A percentile compares a stretch with the other conserved stretches of the same genome.
Evolutionary conservation across 2,113 vertebrate species (phyloP).

Genomic region (Camelus bactrianus): DNA sequence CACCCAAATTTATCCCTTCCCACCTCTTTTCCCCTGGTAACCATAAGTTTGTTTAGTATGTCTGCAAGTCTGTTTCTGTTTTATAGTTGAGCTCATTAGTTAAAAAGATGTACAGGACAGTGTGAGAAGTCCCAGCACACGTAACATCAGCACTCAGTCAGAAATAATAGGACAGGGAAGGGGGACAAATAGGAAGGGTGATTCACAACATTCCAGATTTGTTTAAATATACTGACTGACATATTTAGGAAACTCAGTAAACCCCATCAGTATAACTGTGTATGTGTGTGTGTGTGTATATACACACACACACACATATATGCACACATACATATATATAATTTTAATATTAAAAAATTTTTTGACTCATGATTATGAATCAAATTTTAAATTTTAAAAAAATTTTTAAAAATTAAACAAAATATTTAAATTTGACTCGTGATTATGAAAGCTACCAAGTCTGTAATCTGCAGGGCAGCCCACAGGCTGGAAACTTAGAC

Average conservation of each 20-base stretch:
- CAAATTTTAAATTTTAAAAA: no score
- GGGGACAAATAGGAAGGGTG: not conserved
- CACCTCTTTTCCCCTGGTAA: no score
- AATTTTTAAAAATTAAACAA: no score
- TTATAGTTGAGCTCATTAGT: no score
- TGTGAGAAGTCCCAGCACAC: no score
- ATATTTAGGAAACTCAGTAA: not conserved
- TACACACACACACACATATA: not conserved
- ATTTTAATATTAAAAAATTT: no score
- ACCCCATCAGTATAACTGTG: not conserved
- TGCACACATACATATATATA: not conserved
- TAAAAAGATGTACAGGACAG: no score
- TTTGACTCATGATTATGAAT: no score
- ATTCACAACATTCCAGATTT: not conserved
- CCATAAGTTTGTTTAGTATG: no score
- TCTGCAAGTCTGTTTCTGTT: no score
- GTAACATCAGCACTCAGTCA: not conserved
- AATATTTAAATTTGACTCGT: not conserved
- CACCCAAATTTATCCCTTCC: no score
- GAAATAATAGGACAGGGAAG: rapidly evolving
- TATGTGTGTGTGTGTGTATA: not conserved
- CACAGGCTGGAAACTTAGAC: not conserved
- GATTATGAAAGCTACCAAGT: not conserved
- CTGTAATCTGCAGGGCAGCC: not conserved
- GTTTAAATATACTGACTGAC: not conserved